These are phyloP conservation scores for Catocala nupta DNA, from an alignment of 2,888 invertebrate species.

Conservation along the genomic window DNA sequence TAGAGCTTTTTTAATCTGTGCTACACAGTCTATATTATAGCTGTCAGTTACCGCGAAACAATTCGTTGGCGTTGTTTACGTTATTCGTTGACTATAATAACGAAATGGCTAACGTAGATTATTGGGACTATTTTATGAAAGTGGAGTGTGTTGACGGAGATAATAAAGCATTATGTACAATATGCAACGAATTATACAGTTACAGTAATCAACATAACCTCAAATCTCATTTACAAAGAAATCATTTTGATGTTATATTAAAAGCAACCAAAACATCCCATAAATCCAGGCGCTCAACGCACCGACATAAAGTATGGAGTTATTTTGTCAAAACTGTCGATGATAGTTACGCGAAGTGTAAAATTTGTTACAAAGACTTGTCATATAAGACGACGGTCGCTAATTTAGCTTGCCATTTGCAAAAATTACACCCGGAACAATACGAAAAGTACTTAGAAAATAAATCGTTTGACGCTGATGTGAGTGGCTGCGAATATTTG, in stretches of 20 bases:
- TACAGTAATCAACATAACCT: conserved; percentile 12
- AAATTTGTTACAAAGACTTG: conserved; percentile 1
- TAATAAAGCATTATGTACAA: conserved; percentile 5
- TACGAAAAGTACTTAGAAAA: neutral
- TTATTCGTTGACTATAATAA: neutral
- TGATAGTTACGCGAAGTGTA: conserved; percentile 7
- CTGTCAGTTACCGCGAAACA: too few species aligned
- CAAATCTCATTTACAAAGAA: conserved; percentile 7
- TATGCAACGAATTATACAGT: conserved; percentile 5
- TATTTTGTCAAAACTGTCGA: too few species aligned
- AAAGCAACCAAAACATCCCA: too few species aligned
- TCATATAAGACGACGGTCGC: conserved; percentile 4
- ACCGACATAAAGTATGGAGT: too few species aligned
- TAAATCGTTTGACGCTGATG: too few species aligned
- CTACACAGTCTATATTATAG: too few species aligned
- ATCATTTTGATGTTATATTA: conserved; percentile 1
- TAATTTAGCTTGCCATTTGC: conserved; percentile 8
- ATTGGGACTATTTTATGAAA: conserved; percentile 12
- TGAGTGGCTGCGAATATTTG: neutral
- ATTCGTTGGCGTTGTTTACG: too few species aligned
- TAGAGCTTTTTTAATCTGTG: too few species aligned
- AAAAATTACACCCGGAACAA: neutral
- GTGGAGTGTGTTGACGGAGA: neutral
- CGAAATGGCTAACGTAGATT: neutral
- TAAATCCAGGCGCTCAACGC: too few species aligned